Base-by-base conservation (phyloP, 2,797 vertebrate genomes). In the Aeoliscus strigatus region DNA sequence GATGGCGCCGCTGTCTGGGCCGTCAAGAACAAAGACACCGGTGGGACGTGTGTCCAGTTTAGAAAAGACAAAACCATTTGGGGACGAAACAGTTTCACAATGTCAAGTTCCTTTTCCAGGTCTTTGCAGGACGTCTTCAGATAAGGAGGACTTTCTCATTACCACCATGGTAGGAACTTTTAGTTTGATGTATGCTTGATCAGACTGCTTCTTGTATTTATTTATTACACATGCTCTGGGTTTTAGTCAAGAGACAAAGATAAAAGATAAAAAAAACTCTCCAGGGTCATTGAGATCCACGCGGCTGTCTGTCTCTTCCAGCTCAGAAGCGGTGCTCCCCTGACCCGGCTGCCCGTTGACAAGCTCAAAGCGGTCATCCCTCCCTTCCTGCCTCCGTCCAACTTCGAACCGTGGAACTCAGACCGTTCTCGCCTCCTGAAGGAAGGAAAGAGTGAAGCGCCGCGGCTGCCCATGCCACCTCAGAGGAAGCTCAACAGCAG, bases 351-450 rank as follows among this genome's bases (percentile, higher is more conserved):
- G 45, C 96, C 96, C 5, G 96, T 87, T 0, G 94, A 99, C 82
- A 94, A 97, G 65, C 86, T 99, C 39, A 99, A 98, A 82, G 95
- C 96, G 0, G 94, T 98, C 54, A 99, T 98, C 58, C 96, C 96
- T 0, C 96, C 96, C 11, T 99, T 99, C 73, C 75, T 99, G 45
- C 96, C 96, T 0, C 95, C 93, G 2, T 97, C 94, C 18, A 94
- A 90, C 80, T 98, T 98, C 52, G 96, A 99, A 56, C 86, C 92
- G 1, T 97, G 95, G 93, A 95, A 90, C 85, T 97, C 94, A 0
- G 91, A 94, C 53, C 89, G 90, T 21, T 91, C 91, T 0, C 87
- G 86, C 4, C 73, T 87, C 4, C 73, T 86, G 60, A 88, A 85
- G 64, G 90, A 91, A 0, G 88, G 92, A 27, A 92, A 88, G 79